These are phyloP conservation scores for Hippocampus guttulatus DNA, from an alignment of 2,113 vertebrate species.

Conservation along the genomic window DNA sequence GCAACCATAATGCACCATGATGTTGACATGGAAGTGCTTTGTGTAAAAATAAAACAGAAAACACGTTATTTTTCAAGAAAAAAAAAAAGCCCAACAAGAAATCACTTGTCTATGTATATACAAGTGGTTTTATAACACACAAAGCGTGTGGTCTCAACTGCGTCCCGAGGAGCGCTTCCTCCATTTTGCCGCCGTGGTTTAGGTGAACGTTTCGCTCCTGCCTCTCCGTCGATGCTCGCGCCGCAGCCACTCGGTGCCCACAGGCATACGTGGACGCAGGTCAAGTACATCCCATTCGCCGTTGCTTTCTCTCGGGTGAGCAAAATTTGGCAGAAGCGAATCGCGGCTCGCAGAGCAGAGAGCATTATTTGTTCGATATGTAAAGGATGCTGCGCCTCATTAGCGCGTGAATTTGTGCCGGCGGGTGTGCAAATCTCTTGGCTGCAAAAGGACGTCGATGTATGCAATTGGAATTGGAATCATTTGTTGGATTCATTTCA, in stretches of 20 bases:
- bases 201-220: slow-evolving; percentile 39
- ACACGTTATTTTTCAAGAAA: too few relatives aligned
- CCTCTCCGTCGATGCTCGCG: slow-evolving; percentile 18
- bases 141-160: slow-evolving; percentile 3
- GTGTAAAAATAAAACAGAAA: too few relatives aligned
- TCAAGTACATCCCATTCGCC: slow-evolving; percentile 53
- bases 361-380: slow-evolving; percentile 51
- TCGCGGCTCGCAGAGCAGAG: slow-evolving; percentile 39
- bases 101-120: too few relatives aligned
- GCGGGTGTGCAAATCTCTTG: slow-evolving; percentile 9
- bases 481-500: neutral
- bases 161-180: slow-evolving; percentile 12
- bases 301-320: slow-evolving; percentile 48
- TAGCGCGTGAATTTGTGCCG: slow-evolving; percentile 14
- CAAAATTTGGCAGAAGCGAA: slow-evolving; percentile 47
- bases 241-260: slow-evolving; percentile 37
- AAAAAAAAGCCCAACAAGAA: too few relatives aligned
- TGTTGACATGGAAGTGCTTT: too few relatives aligned
- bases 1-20: too few relatives aligned
- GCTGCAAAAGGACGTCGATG: neutral
- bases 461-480: neutral
- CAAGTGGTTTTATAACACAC: neutral
- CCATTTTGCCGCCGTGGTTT: slow-evolving; percentile 8
- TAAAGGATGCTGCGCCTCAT: slow-evolving; percentile 17
- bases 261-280: slow-evolving; percentile 50